phyloP scores from a whole-genome alignment of 2,113 vertebrate species.

The Herpailurus yagouaroundi region DNA sequence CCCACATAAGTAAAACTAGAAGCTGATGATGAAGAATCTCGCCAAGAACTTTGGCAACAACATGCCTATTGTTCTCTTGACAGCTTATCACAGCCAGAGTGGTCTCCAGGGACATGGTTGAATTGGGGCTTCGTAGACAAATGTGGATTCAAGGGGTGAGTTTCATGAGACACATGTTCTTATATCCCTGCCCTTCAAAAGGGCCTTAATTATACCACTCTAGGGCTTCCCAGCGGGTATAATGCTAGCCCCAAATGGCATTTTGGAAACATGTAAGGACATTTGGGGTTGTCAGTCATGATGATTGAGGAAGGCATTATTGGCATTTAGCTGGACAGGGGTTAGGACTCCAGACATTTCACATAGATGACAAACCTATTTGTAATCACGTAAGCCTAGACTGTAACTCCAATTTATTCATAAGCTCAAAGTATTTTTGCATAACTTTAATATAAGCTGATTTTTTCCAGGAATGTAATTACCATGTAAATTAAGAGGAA shows the following conservation, averaged over 20 bases:
- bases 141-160: constrained; percentile 61
- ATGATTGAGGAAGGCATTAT: not conserved
- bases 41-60: constrained; percentile 68
- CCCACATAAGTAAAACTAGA: constrained; percentile 62
- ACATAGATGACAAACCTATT: not conserved
- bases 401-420: not conserved
- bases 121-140: constrained; percentile 77
- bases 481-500: not conserved
- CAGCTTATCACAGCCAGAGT: constrained; percentile 72
- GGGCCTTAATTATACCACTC: constrained; percentile 70
- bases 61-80: constrained; percentile 56
- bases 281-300: not conserved
- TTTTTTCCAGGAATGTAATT: not conserved
- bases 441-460: constrained; percentile 11
- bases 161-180: constrained; percentile 72
- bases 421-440: not conserved
- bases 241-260: not conserved
- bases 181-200: constrained; percentile 76
- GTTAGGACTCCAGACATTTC: not conserved
- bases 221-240: not conserved
- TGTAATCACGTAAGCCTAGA: not conserved
- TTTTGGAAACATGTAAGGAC: not conserved
- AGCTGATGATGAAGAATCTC: constrained; percentile 61
- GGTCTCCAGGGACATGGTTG: constrained; percentile 75
- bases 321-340: not conserved